Evolutionary conservation across 2,888 invertebrate genomes (phyloP).

Genomic region (Cephus sareptanus): DNA sequence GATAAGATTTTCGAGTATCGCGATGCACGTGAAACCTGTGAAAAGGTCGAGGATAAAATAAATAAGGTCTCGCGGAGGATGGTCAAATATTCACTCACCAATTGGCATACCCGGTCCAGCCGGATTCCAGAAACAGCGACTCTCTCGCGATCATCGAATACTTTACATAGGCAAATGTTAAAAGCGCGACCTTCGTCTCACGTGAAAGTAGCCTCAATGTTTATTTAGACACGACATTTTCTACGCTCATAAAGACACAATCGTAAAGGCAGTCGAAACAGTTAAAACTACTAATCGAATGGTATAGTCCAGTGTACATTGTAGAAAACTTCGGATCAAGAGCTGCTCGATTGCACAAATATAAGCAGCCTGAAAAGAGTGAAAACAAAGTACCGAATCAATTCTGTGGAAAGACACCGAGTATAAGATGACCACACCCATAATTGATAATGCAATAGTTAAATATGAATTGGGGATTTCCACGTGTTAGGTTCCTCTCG

Average conservation of each 20-base stretch:
- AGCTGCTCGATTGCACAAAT: no score
- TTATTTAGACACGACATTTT: background rate
- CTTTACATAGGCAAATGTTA: background rate
- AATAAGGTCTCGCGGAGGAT: background rate
- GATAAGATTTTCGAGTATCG: background rate
- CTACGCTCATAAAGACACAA: background rate
- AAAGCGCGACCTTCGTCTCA: background rate
- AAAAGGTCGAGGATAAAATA: background rate
- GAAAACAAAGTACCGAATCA: background rate
- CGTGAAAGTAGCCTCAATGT: background rate
- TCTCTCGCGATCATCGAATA: background rate
- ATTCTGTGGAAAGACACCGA: background rate
- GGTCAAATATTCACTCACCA: background rate
- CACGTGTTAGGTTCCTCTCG: background rate
- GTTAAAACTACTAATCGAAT: background rate
- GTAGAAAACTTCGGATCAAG: background rate
- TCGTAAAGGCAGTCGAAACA: background rate
- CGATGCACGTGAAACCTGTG: background rate
- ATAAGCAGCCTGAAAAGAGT: background rate
- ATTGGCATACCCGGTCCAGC: background rate
- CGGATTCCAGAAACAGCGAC: constrained; percentile 3
- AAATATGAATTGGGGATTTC: no score
- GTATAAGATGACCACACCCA: no score
- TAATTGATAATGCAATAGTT: no score
- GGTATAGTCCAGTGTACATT: background rate